Conservation (phyloP, 1,140 invertebrate genomes). For the Argopecten irradians region DNA sequence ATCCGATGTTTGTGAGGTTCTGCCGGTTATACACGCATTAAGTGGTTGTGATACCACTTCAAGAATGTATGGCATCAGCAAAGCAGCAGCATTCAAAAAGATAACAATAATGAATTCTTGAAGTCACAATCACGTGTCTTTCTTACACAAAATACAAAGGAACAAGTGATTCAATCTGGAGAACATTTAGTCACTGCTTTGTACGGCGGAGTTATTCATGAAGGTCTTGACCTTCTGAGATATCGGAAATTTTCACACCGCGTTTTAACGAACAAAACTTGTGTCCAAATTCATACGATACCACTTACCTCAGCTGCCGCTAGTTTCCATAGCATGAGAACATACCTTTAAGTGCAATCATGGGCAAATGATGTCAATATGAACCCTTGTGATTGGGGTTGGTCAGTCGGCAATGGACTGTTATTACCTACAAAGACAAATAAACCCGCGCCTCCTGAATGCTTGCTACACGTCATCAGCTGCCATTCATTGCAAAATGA, state of each 20-base stretch:
- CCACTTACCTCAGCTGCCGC: constrained; percentile 29
- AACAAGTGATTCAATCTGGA: neutral
- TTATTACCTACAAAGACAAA: neutral
- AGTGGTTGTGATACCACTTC: no score
- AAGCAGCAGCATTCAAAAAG: neutral
- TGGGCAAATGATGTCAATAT: neutral
- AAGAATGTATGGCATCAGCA: no score
- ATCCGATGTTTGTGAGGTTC: neutral
- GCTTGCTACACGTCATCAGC: neutral
- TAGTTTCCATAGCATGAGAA: neutral
- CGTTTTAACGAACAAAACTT: neutral
- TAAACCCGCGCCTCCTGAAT: constrained; percentile 1
- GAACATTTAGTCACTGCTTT: neutral
- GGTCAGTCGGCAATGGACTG: neutral
- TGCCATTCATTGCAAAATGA: no score
- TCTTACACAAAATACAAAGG: neutral
- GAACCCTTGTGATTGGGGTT: constrained; percentile 9
- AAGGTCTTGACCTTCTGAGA: no score
- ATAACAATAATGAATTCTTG: neutral
- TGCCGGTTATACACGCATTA: neutral
- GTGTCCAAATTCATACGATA: constrained; percentile 19
- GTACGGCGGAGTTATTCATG: neutral
- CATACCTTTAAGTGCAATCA: neutral
- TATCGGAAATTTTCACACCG: no score
- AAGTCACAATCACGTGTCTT: constrained; percentile 20